These are phyloP conservation scores for Deilephila elpenor DNA, from an alignment of 2,888 invertebrate genomes.

Conservation along the genomic window DNA sequence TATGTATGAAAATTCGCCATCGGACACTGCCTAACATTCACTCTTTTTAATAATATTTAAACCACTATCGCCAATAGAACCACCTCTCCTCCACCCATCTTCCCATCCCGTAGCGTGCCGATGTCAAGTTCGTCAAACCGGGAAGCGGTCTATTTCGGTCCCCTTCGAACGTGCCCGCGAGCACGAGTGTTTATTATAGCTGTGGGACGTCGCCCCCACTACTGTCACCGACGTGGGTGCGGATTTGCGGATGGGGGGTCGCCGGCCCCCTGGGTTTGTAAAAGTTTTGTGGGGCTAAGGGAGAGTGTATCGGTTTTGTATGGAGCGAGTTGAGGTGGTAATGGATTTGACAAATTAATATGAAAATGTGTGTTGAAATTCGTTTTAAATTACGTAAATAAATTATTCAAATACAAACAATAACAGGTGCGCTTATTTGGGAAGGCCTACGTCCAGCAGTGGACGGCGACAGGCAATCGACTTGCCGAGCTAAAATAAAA, in stretches of 20 bases:
- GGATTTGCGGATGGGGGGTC: background rate
- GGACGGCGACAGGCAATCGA: too few species aligned
- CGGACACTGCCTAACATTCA: too few species aligned
- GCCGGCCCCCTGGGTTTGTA: background rate
- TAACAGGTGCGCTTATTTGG: too few species aligned
- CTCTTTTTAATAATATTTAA: too few species aligned
- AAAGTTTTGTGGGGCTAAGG: too few species aligned
- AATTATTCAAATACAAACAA: too few species aligned
- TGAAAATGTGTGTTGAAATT: background rate
- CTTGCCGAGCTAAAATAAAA: too few species aligned
- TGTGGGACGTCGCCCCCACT: constrained; percentile 7
- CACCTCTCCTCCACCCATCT: background rate
- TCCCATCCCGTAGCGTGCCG: background rate
- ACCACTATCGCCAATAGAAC: too few species aligned
- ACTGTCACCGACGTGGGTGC: background rate
- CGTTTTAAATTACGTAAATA: too few species aligned
- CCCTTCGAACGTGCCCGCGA: constrained; percentile 9
- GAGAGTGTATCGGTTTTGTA: background rate
- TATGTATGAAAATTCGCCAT: too few species aligned
- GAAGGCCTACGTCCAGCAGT: too few species aligned
- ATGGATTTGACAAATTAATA: background rate
- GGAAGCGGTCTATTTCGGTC: constrained; percentile 46
- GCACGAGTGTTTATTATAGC: constrained; percentile 22
- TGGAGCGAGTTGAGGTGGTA: background rate
- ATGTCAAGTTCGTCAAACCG: constrained; percentile 51